Base-by-base conservation (phyloP, 2,888 invertebrate genomes). In the Meganola albula region DNA sequence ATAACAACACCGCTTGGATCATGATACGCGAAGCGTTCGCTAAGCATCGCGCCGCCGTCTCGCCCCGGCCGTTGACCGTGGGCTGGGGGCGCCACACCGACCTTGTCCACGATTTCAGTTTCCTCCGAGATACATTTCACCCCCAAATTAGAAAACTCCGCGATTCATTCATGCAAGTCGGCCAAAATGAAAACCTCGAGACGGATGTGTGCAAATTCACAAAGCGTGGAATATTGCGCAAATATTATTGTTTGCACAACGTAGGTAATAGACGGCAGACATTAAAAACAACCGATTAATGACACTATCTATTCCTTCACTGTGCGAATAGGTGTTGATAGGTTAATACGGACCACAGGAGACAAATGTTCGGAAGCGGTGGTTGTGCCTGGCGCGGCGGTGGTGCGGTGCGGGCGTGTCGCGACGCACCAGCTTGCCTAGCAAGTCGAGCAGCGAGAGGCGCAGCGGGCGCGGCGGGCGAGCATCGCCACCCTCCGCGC, bases 401-500 rank as follows among this genome's bases (percentile, higher is more conserved):
- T 63, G 58, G 70, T 63, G 72, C 72, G 65, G 80, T 65, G 80
- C 68, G 63, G 84, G 64, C 71, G 80, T 73, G 69, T 83, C 71
- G 65, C 87, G 74, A 53, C 88, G 74, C 63, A 90, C 90, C 65
- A 90, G 78, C 71, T 90, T 90, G 55, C 89, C 89, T 51, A 90
- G 83, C 58, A 90, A 87, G 44, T 88, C 88, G 56, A 91, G 86
- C 62, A 92, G 85, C 46, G 91, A 91, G 67, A 90, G 89, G 55
- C 91, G 87, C 58, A 91, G 87, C 87, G 92, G 68, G 89, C 91
- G 73, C 90, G 90, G 71, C 89, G 91, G 47, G 89, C 92, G 92
- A 88, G 91, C 42, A 90, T 68, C 90, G 85, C 72, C 90, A 88
- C 91, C 92, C 88, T 92, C 92, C 36, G 91, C 92, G 50, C 92